Base-by-base conservation (phyloP, 2,888 invertebrate species). In the Anarsia innoxiella region DNA sequence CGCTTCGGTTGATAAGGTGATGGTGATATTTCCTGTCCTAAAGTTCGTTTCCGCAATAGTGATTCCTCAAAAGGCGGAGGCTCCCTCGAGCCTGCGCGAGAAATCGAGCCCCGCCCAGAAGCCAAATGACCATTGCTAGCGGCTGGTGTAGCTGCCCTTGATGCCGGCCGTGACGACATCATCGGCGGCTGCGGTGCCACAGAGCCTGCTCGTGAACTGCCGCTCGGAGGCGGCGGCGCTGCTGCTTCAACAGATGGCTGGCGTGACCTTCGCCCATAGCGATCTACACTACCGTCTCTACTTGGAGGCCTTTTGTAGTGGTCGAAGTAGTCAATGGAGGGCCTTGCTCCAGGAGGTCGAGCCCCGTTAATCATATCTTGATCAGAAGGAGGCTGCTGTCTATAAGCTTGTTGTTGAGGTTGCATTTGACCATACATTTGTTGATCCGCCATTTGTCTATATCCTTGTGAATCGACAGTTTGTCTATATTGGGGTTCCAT, bases 241-340 rank as follows among this genome's bases (percentile, higher is more conserved):
- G 79, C 84, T 46, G 91, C 89, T 62, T 95, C 93, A 36, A 94
- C 89, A 10, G 94, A 93, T 19, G 93, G 88, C 63, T 93, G 93
- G 41, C 94, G 87, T 1, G 93, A 93, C 13, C 93, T 91, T 44
- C 92, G 86, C 3, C 91, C 89, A 63, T 92, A 93, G 43, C 93
- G 88, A 79, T 95, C 95, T 30, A 94, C 93, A 52, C 94, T 94
- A 42, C 92, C 91, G 67, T 95, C 94, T 64, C 95, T 87, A 80
- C 95, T 95, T 1, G 95, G 94, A 36, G 95, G 94, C 67, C 94
- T 87, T 74, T 95, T 94, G 74, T 97, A 97, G 67, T 97, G 97
- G 74, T 97, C 97, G 67, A 96, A 95, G 63, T 95, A 94, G 73
- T 96, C 95, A 63, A 94, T 94, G 53, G 93, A 92, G 8, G 93